These are phyloP conservation scores for Cosmorhoe ocellata DNA, from an alignment of 2,888 invertebrate genomes.

Conservation along the genomic window DNA sequence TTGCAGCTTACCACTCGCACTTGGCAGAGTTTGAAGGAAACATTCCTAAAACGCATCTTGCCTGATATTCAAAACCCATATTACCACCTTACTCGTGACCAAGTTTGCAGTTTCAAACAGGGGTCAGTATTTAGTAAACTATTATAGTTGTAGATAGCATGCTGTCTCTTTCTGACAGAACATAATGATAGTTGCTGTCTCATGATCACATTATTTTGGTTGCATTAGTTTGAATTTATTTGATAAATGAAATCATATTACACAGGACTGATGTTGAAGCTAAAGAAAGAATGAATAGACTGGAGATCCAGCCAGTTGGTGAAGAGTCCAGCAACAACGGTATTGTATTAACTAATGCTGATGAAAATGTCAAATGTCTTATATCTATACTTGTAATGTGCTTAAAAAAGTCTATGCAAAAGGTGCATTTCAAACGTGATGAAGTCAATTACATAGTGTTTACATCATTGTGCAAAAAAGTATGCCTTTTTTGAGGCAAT, in stretches of 20 bases:
- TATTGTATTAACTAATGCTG: slow-evolving; percentile 28
- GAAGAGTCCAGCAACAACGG: slow-evolving; percentile 49
- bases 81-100: slow-evolving; percentile 56
- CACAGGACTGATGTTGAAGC: slow-evolving; percentile 55
- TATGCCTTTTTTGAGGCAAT: no score
- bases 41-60: slow-evolving; percentile 71
- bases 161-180: no score
- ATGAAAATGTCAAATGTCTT: no score
- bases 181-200: no score
- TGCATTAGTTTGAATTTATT: neutral
- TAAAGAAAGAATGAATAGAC: slow-evolving; percentile 52
- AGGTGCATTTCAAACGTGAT: no score
- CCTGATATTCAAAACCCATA: slow-evolving; percentile 75
- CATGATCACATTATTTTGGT: no score
- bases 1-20: slow-evolving; percentile 61
- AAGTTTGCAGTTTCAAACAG: slow-evolving; percentile 64
- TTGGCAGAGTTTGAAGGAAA: slow-evolving; percentile 80
- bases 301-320: slow-evolving; percentile 50
- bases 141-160: no score
- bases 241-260: neutral
- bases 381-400: no score
- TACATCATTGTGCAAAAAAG: no score
- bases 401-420: no score
- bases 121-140: slow-evolving; percentile 61
- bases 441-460: no score